A percentile compares a stretch with the other conserved stretches of the same genome.
These are phyloP conservation scores for Willisornis vidua DNA, from an alignment of 2,113 vertebrate species.

Conservation along the genomic window DNA sequence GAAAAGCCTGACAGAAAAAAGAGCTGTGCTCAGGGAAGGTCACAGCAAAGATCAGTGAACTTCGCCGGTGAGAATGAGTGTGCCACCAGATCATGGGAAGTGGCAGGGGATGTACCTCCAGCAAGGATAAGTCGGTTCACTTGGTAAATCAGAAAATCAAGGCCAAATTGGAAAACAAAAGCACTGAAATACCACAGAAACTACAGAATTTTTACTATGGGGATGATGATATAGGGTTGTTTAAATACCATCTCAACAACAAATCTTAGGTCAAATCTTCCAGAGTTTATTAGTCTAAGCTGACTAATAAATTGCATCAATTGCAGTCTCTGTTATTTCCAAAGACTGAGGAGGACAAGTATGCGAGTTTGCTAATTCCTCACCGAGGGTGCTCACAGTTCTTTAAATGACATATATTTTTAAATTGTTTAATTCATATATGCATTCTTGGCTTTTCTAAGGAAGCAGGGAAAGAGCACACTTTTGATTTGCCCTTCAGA, in stretches of 20 bases:
- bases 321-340: background rate
- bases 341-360: background rate
- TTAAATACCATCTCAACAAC: background rate
- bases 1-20: conserved; percentile 20
- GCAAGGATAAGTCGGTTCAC: background rate
- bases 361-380: background rate
- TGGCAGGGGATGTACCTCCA: background rate
- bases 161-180: background rate
- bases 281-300: background rate
- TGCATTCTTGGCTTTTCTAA: background rate
- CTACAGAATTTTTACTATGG: background rate
- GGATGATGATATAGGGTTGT: background rate
- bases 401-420: background rate
- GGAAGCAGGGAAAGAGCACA: background rate
- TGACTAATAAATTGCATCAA: background rate
- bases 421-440: background rate
- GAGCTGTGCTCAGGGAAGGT: background rate
- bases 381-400: background rate
- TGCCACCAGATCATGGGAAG: conserved; percentile 19
- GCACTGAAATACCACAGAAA: background rate
- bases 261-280: background rate
- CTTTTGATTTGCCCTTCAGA: background rate
- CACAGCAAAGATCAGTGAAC: conserved; percentile 14
- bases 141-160: background rate
- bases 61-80: background rate